Evolutionary conservation across 2,888 invertebrate species (phyloP), one percentile per base, ranked within the genome.

Genomic region (Pherbina coryleti): DNA sequence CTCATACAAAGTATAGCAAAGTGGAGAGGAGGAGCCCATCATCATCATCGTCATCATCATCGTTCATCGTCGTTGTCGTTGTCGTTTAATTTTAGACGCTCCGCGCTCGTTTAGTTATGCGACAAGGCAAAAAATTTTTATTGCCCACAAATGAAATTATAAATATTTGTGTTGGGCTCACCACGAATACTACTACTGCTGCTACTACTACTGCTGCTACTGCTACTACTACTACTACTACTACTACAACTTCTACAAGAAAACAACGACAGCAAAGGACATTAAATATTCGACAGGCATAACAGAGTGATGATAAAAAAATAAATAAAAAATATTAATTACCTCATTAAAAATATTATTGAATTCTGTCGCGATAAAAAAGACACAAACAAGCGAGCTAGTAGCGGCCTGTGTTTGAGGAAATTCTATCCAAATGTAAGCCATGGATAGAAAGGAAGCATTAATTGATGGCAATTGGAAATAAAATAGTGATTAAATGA

Each of bases 261-360:
- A 67, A 44, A 69, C 70, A 55, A 70, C 49, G 28, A 69, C 22
- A 34, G 37, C 22, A 14, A 57, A 72, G 44, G 14, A n/a, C 49
- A 60, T 60, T 17, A 73, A 71, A 53, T 62, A 60, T 44, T 60
- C 22, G 31, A 22, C 37, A 22, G 25, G 17, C 60, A 37, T 73
- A 60, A 28, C 62, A 62, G 62, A 62, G 44, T 44, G 57, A 25
- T 19, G 66, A 75, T 55, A 67, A 75, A 44, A 44, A 37, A 37
- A 37, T 7, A 37, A 31, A 37, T 7, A 37, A 37, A 44, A 75
- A 67, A 57, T 75, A 75, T 75, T 75, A 75, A 75, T 75, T 55
- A 53, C 53, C 67, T 75, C 75, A 66, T 75, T 75, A 67, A 67
- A 67, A 75, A 55, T 57, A 67, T 67, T 37, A 67, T 55, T 67